phyloP scores from a whole-genome alignment of 2,888 invertebrate genomes.

The Chironomus tentans region DNA sequence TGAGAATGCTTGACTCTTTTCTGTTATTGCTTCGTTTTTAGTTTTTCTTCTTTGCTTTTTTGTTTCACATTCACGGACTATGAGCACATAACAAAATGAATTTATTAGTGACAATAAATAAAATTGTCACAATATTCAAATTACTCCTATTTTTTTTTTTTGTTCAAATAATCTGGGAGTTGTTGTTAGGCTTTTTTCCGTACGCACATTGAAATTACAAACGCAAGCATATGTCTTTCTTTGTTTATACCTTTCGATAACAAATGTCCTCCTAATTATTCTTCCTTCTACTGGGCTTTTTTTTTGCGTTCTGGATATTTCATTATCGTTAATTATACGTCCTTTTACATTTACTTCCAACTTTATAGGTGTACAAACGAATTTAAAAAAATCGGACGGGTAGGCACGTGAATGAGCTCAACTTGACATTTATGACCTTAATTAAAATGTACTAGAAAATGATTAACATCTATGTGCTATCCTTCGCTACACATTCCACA shows the following conservation, averaged over 20 bases:
- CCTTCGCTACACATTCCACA: neutral
- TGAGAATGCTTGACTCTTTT: neutral
- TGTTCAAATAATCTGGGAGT: neutral
- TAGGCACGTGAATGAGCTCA: slow-evolving; percentile 3
- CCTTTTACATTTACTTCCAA: neutral
- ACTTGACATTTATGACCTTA: slow-evolving; percentile 23
- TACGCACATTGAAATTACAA: no score
- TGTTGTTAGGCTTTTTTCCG: neutral
- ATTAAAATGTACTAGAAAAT: slow-evolving; percentile 19
- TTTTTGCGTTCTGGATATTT: neutral
- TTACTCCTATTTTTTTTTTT: neutral
- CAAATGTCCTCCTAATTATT: slow-evolving; percentile 16
- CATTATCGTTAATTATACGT: neutral
- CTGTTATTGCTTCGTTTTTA: neutral
- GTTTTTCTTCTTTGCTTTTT: neutral
- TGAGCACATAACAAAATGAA: slow-evolving; percentile 15
- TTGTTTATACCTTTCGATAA: neutral
- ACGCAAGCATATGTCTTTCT: neutral
- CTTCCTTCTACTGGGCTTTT: neutral
- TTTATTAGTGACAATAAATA: slow-evolving; percentile 22
- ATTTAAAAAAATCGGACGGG: neutral
- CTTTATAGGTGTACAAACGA: neutral
- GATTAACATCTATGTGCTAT: slow-evolving; percentile 7
- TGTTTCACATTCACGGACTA: slow-evolving; percentile 11
- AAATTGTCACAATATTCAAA: slow-evolving; percentile 25